phyloP scores from a whole-genome alignment of 2,888 invertebrate species.

The Lobophora halterata region DNA sequence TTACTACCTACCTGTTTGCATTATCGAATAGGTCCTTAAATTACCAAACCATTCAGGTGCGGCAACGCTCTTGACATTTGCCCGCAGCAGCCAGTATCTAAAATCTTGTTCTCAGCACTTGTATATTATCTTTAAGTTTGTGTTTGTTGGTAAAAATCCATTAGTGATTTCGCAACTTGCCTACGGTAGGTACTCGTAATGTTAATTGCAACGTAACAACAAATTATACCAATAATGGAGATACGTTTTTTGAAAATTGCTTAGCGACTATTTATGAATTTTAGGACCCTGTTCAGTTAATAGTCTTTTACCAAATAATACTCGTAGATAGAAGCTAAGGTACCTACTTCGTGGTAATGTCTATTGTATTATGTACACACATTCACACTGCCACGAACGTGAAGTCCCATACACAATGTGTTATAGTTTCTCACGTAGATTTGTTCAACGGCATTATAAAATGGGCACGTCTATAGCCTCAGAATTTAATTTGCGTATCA shows the following conservation, averaged over 20 bases:
- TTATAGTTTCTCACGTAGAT: conserved; percentile 16
- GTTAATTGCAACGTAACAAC: conserved; percentile 29
- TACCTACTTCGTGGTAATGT: conserved; percentile 21
- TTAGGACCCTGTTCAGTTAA: conserved; percentile 12
- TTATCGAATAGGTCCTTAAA: conserved; percentile 33
- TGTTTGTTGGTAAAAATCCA: conserved; percentile 27
- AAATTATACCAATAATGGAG: conserved; percentile 9
- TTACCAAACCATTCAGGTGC: conserved; percentile 37
- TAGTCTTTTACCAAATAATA: conserved; percentile 30
- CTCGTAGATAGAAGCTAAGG: conserved; percentile 18
- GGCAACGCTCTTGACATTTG: conserved; percentile 50
- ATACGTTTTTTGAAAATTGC: conserved; percentile 5
- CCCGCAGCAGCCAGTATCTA: conserved; percentile 33
- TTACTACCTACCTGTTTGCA: conserved; percentile 28
- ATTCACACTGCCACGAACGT: conserved; percentile 38
- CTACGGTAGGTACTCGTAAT: conserved; percentile 30
- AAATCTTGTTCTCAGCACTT: conserved; percentile 33
- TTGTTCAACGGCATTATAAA: conserved; percentile 9
- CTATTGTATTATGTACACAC: conserved; percentile 36
- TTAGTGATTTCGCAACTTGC: conserved; percentile 26
- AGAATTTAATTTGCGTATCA: conserved; percentile 26
- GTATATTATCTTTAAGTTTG: conserved; percentile 19
- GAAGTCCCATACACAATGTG: conserved; percentile 17
- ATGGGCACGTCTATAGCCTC: conserved; percentile 22
- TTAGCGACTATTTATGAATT: conserved; percentile 18